These are phyloP conservation scores for Dallia pectoralis DNA, from an alignment of 2,797 vertebrate species.

Conservation along the genomic window DNA sequence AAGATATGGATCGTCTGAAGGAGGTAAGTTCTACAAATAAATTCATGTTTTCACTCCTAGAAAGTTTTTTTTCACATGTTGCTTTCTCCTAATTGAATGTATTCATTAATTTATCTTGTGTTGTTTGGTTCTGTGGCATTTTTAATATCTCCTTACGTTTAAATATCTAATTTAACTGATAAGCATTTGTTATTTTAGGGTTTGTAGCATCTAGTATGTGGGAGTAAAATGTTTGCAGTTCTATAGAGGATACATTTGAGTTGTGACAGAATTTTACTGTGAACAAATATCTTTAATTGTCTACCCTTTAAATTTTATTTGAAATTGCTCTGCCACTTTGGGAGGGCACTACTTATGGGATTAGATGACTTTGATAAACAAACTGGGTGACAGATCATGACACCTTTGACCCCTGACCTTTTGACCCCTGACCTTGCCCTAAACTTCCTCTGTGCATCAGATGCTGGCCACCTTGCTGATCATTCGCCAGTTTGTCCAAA, in stretches of 20 bases:
- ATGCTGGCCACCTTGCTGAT: slow-evolving; percentile 97
- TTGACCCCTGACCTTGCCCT: slow-evolving; percentile 4
- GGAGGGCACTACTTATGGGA: not conserved
- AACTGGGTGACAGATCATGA: not conserved
- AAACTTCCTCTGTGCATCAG: slow-evolving; percentile 56
- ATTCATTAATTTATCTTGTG: slow-evolving; percentile 29
- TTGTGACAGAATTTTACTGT: not conserved
- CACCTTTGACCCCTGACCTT: not conserved
- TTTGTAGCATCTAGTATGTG: not conserved
- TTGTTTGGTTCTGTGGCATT: slow-evolving; percentile 39
- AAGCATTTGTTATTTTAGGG: not conserved
- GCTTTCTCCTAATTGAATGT: slow-evolving; percentile 30
- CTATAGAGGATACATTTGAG: not conserved
- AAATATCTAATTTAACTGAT: not conserved
- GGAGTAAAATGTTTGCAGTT: not conserved
- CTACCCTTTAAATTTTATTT: not conserved
- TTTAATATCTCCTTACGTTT: slow-evolving; percentile 8
- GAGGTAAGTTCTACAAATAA: slow-evolving; percentile 77
- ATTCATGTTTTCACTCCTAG: not conserved
- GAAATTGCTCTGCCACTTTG: not conserved
- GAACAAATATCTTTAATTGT: not conserved
- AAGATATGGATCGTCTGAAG: slow-evolving; percentile 98
- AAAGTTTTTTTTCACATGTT: slow-evolving; percentile 30
- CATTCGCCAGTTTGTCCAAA: slow-evolving; percentile 95
- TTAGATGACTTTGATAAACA: not conserved